phyloP scores from a whole-genome alignment of 2,113 vertebrate genomes.

The Marmota monax region DNA sequence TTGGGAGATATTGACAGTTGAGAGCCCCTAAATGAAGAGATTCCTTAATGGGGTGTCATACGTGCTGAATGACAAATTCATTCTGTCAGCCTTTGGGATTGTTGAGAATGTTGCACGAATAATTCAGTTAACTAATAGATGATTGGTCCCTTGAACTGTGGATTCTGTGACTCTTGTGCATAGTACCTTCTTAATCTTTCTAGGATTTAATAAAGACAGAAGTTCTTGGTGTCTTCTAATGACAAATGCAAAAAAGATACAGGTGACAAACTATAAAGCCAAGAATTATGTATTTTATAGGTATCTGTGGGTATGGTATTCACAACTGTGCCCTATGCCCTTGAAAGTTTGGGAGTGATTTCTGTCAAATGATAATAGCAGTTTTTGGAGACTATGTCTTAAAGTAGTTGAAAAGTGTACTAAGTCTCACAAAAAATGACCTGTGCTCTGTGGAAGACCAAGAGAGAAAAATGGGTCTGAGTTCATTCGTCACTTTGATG shows the following conservation, averaged over 20 bases:
- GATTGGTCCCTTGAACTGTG: not conserved
- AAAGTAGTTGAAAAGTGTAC: constrained; percentile 37
- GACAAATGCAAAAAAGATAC: constrained; percentile 10
- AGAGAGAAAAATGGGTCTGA: not conserved
- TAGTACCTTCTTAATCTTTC: not conserved
- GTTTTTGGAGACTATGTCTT: not conserved
- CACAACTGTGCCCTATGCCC: too few species aligned
- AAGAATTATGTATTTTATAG: not conserved
- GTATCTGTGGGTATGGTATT: not conserved
- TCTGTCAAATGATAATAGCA: constrained; percentile 6
- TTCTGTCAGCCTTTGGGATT: not conserved
- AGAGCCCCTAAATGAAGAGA: not conserved
- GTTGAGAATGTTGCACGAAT: not conserved
- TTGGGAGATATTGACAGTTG: not conserved
- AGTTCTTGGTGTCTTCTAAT: not conserved
- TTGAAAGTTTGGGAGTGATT: constrained; percentile 2
- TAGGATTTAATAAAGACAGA: constrained; percentile 27
- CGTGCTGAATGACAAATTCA: not conserved
- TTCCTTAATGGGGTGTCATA: not conserved
- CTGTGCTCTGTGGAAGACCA: not conserved
- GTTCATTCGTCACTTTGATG: not conserved
- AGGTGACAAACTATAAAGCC: not conserved
- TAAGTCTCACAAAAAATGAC: not conserved
- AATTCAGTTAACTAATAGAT: not conserved
- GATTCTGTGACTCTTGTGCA: not conserved